Evolutionary conservation across 2,113 vertebrate genomes (phyloP).

Genomic region (Trochalopteron elliotii): DNA sequence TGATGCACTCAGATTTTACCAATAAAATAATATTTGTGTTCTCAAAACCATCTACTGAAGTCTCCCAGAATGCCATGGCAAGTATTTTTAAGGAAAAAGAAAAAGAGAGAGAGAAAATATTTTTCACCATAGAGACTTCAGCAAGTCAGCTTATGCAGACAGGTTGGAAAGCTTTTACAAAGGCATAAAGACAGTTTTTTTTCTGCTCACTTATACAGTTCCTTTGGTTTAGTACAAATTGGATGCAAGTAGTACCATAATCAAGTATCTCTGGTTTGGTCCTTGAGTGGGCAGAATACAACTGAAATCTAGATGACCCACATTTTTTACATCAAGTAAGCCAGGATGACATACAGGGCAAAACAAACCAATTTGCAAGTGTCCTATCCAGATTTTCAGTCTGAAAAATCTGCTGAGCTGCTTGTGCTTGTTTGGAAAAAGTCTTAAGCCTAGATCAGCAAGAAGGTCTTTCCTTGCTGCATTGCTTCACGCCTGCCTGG

Average conservation of each 20-base stretch:
- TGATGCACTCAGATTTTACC: not conserved
- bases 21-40: slow-evolving; percentile 12
- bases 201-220: not conserved
- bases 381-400: not conserved
- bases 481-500: slow-evolving; percentile 9
- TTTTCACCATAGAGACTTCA: not conserved
- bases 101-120: not conserved
- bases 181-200: not conserved
- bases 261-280: slow-evolving; percentile 45
- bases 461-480: not conserved
- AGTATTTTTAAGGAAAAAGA: not conserved
- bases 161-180: not conserved
- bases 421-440: not conserved
- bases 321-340: slow-evolving; percentile 19
- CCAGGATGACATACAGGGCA: not conserved
- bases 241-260: not conserved
- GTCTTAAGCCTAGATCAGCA: not conserved
- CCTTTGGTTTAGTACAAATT: not conserved
- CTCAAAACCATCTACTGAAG: not conserved
- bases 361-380: slow-evolving; percentile 13
- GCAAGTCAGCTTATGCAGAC: not conserved
- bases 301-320: slow-evolving; percentile 22
- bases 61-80: not conserved
- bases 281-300: not conserved
- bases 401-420: slow-evolving; percentile 10